A percentile compares a stretch with the other conserved stretches of the same genome.
These are phyloP conservation scores for Trichomycterus rosablanca DNA, from an alignment of 2,113 vertebrate species.

Conservation along the genomic window DNA sequence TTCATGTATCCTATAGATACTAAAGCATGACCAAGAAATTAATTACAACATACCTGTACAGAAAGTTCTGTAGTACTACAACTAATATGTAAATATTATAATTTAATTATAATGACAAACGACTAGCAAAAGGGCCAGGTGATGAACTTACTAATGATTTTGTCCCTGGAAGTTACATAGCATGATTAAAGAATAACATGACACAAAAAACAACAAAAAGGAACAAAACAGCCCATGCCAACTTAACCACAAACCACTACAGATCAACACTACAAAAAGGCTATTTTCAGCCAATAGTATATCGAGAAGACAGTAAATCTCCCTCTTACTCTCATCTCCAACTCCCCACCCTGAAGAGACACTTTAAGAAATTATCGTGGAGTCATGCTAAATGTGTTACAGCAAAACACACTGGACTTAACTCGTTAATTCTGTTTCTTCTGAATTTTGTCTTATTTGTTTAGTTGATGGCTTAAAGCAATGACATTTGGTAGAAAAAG, in stretches of 20 bases:
- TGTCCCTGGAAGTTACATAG: slow-evolving; percentile 38
- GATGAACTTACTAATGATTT: not conserved
- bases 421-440: too few relatives aligned
- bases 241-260: slow-evolving; percentile 30
- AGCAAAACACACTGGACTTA: too few relatives aligned
- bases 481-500: too few relatives aligned
- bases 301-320: not conserved
- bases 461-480: too few relatives aligned
- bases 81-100: too few relatives aligned
- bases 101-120: too few relatives aligned
- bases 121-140: too few relatives aligned
- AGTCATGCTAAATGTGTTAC: not conserved
- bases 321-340: slow-evolving; percentile 1
- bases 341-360: not conserved
- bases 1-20: too few relatives aligned
- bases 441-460: too few relatives aligned
- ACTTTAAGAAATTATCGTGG: not conserved
- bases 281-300: not conserved
- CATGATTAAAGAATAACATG: slow-evolving; percentile 26
- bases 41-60: too few relatives aligned
- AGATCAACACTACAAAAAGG: slow-evolving; percentile 12
- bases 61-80: too few relatives aligned
- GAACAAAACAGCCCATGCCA: slow-evolving; percentile 17
- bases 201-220: slow-evolving; percentile 35
- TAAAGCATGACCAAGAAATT: too few relatives aligned